Base-by-base conservation (phyloP, 2,113 vertebrate species). In the Orthonyx spaldingii region DNA sequence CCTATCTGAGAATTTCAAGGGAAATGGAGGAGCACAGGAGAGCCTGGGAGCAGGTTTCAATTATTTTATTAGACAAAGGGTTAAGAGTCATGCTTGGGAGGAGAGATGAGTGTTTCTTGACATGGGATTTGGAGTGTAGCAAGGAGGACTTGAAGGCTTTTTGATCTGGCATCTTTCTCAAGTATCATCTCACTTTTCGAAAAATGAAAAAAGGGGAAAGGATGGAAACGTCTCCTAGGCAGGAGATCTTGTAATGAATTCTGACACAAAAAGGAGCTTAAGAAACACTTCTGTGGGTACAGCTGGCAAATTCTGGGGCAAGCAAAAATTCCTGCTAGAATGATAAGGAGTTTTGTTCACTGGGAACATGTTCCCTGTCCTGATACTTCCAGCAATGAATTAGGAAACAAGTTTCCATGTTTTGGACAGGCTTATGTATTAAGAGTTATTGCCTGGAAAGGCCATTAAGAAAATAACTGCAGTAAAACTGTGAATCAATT, bases 391-490 rank as follows among this genome's bases (percentile, higher is more conserved):
- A 86, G 37, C 65, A 86, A 53, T 42, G 71, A 64, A 77, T 74
- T 57, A 64, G 84, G 81, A 96, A 93, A 90, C 35, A 84, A 69
- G 28, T 81, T 90, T 74, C 84, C 71, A 64, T 63, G 26, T 90
- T 96, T 93, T 92, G 81, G 84, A 87, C 68, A 77, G 47, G 41
- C 64, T 90, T 65, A 71, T 60, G n/a, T 74, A 86, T 74, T 53
- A 94, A 93, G 84, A 95, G n/a, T 96, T 94, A 96, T 46, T 59
- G 56, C 77, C 86, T 95, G 63, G 53, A 84, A 96, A 94, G 53
- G 61, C 93, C 72, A 96, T 96, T 97, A 97, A 94, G 94, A 91
- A 96, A 94, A 90, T 92, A 93, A 96, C 75, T 90, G 71, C 84
- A 65, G 75, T 93, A 91, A 97, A 96, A 94, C 89, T 79, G 75